These are phyloP conservation scores for Myrmecophaga tridactyla DNA, from an alignment of 2,113 vertebrate species.

Conservation along the genomic window DNA sequence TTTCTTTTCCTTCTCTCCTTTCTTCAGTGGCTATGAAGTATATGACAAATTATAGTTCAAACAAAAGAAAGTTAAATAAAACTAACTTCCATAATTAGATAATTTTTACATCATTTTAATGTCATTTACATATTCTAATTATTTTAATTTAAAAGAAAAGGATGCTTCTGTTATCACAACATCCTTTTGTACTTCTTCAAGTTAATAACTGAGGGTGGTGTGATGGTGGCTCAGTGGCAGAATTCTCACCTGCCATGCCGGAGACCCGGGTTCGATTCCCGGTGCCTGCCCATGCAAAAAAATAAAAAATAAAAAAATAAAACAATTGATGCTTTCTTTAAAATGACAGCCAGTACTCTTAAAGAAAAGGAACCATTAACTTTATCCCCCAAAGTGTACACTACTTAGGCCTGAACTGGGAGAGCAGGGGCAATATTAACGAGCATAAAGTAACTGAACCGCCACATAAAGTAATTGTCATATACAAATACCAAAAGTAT, in stretches of 20 bases:
- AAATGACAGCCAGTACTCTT: neutral
- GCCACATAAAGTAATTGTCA: neutral
- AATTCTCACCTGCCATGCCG: no score
- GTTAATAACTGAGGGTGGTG: no score
- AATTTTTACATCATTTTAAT: constrained; percentile 69
- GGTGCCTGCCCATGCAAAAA: no score
- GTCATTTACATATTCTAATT: constrained; percentile 59
- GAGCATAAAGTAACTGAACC: neutral
- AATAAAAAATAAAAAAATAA: no score
- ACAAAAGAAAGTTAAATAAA: constrained; percentile 41
- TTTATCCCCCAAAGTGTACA: neutral
- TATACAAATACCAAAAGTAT: neutral
- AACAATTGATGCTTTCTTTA: neutral
- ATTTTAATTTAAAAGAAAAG: constrained; percentile 21
- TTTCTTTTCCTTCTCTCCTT: constrained; percentile 98
- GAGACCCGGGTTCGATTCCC: no score
- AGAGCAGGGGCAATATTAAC: neutral
- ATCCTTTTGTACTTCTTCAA: neutral
- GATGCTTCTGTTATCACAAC: neutral
- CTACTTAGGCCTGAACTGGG: neutral
- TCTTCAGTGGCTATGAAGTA: constrained; percentile 90
- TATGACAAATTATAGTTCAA: constrained; percentile 75
- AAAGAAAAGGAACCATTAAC: neutral
- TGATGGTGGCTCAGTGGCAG: no score
- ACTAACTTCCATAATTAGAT: constrained; percentile 15